Evolutionary conservation across 2,113 vertebrate species (phyloP), one percentile per base, ranked within the genome.

Genomic region (Enhydra lutris): DNA sequence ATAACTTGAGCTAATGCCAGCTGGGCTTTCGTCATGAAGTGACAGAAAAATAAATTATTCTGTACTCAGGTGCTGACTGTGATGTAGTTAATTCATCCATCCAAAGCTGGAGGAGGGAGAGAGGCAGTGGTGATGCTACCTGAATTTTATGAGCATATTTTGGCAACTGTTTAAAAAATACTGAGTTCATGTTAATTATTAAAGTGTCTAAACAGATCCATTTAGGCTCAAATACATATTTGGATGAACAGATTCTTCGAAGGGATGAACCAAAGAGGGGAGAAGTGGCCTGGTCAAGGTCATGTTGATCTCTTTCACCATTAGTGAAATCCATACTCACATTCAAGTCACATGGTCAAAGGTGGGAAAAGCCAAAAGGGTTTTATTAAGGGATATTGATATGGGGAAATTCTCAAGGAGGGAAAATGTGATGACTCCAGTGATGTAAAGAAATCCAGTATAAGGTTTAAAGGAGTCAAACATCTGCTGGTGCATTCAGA

Each of bases 1-100:
- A 97, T 67, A 96, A 98, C 94, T 97, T 98, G 97, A 98, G 97
- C 96, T 81, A 95, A 97, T 96, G 97, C 97, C 98, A 98, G 96
- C 97, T 90, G 74, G 87, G 84, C 73, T 96, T 97, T 95, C 24
- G 0, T 98, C 98, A 98, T 96, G 82, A 97, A 97, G 87, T 88
- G 92, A 98, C 98, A 98, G 93, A 93, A 76, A 98, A 98, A 97
- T 87, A 98, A 98, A 97, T 96, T 96, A 80, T 85, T 97, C 59
- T 97, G 93, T 96, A 87, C 79, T 95, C 94, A 98, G 93, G 92
- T 97, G 97, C 96, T 94, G 47, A 79, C 89, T 42, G 39, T 80
- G 90, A 42, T 73, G 93, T 98, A 97, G 96, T 52, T 86, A 98
- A 97, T 96, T 94, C 47, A 78, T 63, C 74, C 47, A 88, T 81